A percentile compares a stretch with the other conserved stretches of the same genome.
Conservation (phyloP, 2,113 vertebrate species). For the Lutjanus erythropterus region DNA sequence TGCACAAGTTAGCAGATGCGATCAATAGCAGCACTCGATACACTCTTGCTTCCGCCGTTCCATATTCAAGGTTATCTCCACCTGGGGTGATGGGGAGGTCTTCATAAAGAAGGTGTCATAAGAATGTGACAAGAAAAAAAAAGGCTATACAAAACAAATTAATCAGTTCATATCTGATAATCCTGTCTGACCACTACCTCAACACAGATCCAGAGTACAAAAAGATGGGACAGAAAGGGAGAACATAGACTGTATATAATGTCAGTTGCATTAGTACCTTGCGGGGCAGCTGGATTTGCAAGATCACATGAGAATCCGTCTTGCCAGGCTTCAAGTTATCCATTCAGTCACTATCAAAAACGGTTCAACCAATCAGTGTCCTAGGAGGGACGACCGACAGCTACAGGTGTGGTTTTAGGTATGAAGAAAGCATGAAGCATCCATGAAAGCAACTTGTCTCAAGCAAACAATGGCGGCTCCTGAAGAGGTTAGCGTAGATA, state of each 20-base stretch:
- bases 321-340: too few relatives aligned
- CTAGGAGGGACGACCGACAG: too few relatives aligned
- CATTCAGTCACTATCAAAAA: too few relatives aligned
- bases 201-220: background rate
- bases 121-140: background rate
- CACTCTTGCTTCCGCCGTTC: background rate
- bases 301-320: too few relatives aligned
- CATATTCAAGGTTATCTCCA: slow-evolving; percentile 6
- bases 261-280: too few relatives aligned
- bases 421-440: too few relatives aligned
- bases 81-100: background rate
- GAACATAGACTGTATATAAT: background rate
- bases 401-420: too few relatives aligned
- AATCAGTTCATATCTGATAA: background rate
- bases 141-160: background rate
- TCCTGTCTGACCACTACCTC: background rate
- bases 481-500: too few relatives aligned
- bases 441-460: too few relatives aligned
- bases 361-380: too few relatives aligned
- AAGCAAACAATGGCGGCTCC: too few relatives aligned
- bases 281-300: too few relatives aligned
- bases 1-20: slow-evolving; percentile 60
- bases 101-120: background rate
- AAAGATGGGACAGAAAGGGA: background rate
- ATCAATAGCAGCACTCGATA: slow-evolving; percentile 70